Percentiles rank a stretch among this genome's conserved stretches.
These are phyloP conservation scores for Lysiphlebus fabarum DNA, from an alignment of 1,140 invertebrate genomes.

Conservation along the genomic window DNA sequence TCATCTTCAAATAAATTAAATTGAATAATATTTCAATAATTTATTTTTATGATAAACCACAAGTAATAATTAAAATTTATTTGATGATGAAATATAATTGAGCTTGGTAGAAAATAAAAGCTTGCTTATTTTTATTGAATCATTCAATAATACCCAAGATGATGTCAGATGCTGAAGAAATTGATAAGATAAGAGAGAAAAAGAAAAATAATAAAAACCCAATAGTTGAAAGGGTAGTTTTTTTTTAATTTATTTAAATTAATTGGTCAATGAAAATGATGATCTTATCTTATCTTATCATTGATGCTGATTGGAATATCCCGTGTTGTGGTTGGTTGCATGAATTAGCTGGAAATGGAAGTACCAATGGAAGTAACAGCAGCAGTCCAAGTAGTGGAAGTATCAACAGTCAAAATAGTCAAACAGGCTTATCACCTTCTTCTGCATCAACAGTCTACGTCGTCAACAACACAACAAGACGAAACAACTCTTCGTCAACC, in stretches of 20 bases:
- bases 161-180: constrained; percentile 10
- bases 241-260: background rate
- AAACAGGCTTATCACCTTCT: constrained; percentile 42
- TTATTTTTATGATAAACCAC: no score
- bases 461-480: constrained; percentile 37
- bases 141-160: no score
- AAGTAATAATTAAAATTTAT: no score
- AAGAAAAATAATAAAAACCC: no score
- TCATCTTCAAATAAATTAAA: no score
- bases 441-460: constrained; percentile 35
- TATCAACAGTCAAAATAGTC: constrained; percentile 52
- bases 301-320: constrained; percentile 24
- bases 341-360: constrained; percentile 51
- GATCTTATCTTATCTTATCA: background rate
- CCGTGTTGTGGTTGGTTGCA: constrained; percentile 48
- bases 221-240: no score
- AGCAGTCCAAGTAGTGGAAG: constrained; percentile 41
- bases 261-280: background rate
- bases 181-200: constrained; percentile 23
- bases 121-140: no score
- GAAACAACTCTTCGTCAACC: constrained; percentile 44
- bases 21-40: no score
- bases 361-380: constrained; percentile 37
- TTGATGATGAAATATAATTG: no score
- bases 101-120: no score